Evolutionary conservation across 1,140 invertebrate species (phyloP).

Genomic region (Propsilocerus akamusi): DNA sequence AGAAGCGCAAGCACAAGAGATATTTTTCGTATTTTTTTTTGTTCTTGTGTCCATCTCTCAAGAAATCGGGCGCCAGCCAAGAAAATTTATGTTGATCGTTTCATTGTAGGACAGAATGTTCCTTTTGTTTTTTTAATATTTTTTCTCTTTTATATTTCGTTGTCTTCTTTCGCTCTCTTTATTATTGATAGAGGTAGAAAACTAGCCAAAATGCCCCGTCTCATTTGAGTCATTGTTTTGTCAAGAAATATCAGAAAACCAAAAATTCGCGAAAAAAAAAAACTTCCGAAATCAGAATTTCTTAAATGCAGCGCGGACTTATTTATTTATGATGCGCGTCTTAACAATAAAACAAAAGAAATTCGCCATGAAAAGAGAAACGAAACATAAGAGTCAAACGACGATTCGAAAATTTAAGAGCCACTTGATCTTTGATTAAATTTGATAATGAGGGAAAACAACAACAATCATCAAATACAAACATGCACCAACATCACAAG

Average conservation of each 20-base stretch:
- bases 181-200: not conserved
- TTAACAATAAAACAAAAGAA: not conserved
- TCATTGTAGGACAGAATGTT: conserved; percentile 1
- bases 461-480: not conserved
- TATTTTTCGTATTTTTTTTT: too few species aligned
- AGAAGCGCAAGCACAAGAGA: too few species aligned
- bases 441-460: not conserved
- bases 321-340: not conserved
- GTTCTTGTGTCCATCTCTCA: too few species aligned
- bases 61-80: conserved; percentile 7
- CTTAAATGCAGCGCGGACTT: too few species aligned
- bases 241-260: not conserved
- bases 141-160: not conserved
- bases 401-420: not conserved
- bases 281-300: too few species aligned
- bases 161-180: not conserved
- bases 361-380: not conserved
- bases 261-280: too few species aligned
- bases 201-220: too few species aligned
- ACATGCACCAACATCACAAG: not conserved
- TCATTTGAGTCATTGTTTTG: too few species aligned
- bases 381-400: not conserved
- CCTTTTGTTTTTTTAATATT: too few species aligned
- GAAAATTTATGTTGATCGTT: conserved; percentile 6
- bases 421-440: conserved; percentile 2